Conservation (phyloP, 2,113 vertebrate genomes). For the Nanger granti region DNA sequence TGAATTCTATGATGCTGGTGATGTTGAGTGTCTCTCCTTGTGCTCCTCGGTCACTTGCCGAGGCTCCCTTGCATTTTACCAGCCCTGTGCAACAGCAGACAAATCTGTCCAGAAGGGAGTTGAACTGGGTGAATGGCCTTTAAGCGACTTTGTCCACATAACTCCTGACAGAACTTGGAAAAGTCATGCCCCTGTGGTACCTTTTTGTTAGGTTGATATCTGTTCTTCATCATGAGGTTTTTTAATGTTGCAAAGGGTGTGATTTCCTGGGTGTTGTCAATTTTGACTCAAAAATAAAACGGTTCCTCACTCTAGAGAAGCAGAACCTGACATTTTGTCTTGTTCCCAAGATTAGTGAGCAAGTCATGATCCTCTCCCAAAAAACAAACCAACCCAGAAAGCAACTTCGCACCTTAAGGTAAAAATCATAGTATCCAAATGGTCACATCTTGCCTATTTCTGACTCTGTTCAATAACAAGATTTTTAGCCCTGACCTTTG, state of each 20-base stretch:
- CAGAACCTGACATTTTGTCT: background rate
- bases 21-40: no score
- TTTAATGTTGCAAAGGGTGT: background rate
- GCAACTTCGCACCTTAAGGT: background rate
- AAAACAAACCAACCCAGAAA: background rate
- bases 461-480: background rate
- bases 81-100: rapidly evolving
- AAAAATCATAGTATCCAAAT: background rate
- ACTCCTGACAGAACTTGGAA: background rate
- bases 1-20: background rate
- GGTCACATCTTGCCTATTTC: background rate
- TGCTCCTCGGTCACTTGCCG: rapidly evolving
- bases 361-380: background rate
- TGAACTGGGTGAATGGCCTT: background rate
- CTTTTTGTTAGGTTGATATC: background rate
- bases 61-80: background rate
- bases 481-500: background rate
- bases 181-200: background rate
- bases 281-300: background rate
- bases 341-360: background rate
- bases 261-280: background rate
- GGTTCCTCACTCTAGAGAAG: background rate
- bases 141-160: background rate
- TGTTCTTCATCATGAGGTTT: background rate
- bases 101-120: background rate